Evolutionary conservation across 2,797 vertebrate species (phyloP).

Genomic region (Esox masquinongy): DNA sequence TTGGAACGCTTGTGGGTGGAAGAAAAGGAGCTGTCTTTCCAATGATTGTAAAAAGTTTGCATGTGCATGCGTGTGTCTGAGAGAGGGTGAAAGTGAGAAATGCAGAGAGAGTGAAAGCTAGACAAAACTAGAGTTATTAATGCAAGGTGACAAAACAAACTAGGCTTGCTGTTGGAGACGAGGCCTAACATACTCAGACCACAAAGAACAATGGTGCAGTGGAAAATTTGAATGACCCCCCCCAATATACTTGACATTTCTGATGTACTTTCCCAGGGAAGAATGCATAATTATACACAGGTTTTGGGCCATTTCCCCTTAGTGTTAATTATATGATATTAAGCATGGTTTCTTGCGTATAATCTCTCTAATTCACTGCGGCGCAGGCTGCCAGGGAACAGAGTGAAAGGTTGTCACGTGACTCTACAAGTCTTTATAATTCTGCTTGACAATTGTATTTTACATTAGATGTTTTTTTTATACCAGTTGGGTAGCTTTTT

Average conservation of each 20-base stretch:
- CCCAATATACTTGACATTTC: conserved; percentile 62
- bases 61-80: not conserved
- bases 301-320: conserved; percentile 50
- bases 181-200: not conserved
- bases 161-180: not conserved
- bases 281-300: conserved; percentile 64
- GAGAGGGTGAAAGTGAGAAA: not conserved
- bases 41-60: not conserved
- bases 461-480: conserved; percentile 39
- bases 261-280: conserved; percentile 56
- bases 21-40: not conserved
- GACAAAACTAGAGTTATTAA: not conserved
- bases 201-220: conserved; percentile 37
- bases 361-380: conserved; percentile 70
- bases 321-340: conserved; percentile 76
- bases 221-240: conserved; percentile 30
- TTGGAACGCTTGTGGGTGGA: not conserved
- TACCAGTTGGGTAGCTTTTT: conserved; percentile 33
- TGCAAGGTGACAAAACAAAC: not conserved
- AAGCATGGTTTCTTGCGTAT: conserved; percentile 74
- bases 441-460: conserved; percentile 50
- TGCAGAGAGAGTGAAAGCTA: not conserved
- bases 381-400: conserved; percentile 62
- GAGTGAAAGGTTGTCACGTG: conserved; percentile 68
- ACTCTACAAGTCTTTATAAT: conserved; percentile 42